phyloP scores from a whole-genome alignment of 2,888 invertebrate genomes.

The Catocala nupta region DNA sequence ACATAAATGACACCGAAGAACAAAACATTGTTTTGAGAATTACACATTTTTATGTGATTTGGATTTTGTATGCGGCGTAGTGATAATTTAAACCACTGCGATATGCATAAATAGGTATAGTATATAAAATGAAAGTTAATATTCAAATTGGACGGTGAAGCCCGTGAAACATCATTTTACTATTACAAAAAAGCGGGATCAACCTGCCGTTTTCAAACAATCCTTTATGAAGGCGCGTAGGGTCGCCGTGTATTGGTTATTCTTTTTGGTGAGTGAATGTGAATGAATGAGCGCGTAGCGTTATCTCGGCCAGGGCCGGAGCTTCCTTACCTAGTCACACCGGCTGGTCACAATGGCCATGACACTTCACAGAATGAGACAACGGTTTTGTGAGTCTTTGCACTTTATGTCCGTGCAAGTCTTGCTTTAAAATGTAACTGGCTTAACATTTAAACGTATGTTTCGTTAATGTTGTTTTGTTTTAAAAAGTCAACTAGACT shows the following conservation, averaged over 20 bases:
- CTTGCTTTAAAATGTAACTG: constrained; percentile 21
- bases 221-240: neutral
- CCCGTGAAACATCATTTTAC: neutral
- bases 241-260: constrained; percentile 4
- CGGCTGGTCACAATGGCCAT: constrained; percentile 38
- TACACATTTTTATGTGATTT: too few species aligned
- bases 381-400: constrained; percentile 37
- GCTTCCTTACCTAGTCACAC: constrained; percentile 40
- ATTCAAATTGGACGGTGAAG: too few species aligned
- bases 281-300: constrained; percentile 55
- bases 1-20: too few species aligned
- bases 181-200: neutral
- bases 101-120: too few species aligned
- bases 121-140: too few species aligned
- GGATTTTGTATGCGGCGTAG: too few species aligned
- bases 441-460: neutral
- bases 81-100: too few species aligned
- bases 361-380: constrained; percentile 37
- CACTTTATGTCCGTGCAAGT: constrained; percentile 1
- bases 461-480: too few species aligned
- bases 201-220: neutral
- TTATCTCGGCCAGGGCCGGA: constrained; percentile 59
- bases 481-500: too few species aligned
- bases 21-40: too few species aligned
- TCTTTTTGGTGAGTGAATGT: constrained; percentile 46